Conservation (phyloP, 2,797 vertebrate genomes). For the Pteronotus mesoamericanus region DNA sequence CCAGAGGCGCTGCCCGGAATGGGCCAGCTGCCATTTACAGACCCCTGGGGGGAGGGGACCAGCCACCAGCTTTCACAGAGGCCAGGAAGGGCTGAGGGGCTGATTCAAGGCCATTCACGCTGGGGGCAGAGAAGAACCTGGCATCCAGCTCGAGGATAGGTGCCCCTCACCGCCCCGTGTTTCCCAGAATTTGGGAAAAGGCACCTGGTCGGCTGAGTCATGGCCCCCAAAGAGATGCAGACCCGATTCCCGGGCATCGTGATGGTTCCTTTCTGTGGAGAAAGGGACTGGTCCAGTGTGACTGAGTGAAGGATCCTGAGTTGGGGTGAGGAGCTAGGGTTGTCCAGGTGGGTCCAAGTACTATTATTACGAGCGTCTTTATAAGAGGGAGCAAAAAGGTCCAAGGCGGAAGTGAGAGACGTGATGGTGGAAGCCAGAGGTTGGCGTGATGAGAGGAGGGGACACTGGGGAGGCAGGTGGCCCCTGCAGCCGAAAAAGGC, state of each 20-base stretch:
- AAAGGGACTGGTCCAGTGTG: background rate
- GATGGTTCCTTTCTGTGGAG: background rate
- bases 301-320: background rate
- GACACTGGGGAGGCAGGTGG: background rate
- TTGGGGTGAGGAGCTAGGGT: background rate
- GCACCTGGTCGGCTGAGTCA: background rate
- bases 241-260: background rate
- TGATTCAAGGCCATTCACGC: background rate
- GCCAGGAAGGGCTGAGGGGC: background rate
- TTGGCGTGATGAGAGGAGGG: background rate
- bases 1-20: rapidly evolving
- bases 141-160: background rate
- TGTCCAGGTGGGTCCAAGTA: background rate
- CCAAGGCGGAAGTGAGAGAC: background rate
- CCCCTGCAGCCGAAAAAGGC: background rate
- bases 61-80: rapidly evolving
- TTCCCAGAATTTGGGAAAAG: background rate
- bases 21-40: background rate
- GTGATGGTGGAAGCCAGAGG: background rate
- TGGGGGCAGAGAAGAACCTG: background rate
- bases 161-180: background rate
- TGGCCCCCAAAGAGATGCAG: background rate
- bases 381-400: background rate
- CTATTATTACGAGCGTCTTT: background rate
- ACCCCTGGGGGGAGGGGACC: rapidly evolving